Evolutionary conservation across 1,140 invertebrate species (phyloP).

Genomic region (Hydropsyche tenuis): DNA sequence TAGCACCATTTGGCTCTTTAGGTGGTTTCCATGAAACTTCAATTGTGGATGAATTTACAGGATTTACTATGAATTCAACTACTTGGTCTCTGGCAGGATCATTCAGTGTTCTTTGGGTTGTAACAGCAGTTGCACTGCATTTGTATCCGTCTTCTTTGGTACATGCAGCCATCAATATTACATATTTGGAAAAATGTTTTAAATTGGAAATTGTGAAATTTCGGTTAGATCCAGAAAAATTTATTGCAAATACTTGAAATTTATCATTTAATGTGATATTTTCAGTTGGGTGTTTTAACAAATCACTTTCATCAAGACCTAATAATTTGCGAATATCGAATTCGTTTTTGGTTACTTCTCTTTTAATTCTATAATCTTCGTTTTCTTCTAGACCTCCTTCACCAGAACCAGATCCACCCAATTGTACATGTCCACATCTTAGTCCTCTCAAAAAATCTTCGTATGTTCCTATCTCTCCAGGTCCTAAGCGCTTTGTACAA

Average conservation of each 20-base stretch:
- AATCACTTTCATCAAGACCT: background rate
- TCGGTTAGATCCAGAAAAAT: constrained; percentile 25
- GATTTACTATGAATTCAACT: constrained; percentile 49
- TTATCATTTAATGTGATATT: constrained; percentile 38
- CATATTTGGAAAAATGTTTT: constrained; percentile 60
- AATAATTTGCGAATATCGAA: constrained; percentile 30
- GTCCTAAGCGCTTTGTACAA: background rate
- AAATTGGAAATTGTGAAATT: constrained; percentile 52
- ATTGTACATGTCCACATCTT: background rate
- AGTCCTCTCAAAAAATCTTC: background rate
- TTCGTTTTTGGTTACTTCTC: background rate
- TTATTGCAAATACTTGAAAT: constrained; percentile 37
- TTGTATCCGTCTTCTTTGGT: constrained; percentile 52
- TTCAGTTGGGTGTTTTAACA: background rate
- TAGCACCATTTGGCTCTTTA: constrained; percentile 67
- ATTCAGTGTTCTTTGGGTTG: constrained; percentile 32
- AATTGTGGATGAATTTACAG: constrained; percentile 53
- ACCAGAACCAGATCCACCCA: background rate
- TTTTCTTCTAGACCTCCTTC: background rate
- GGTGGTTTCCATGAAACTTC: constrained; percentile 68
- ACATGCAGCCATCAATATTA: constrained; percentile 63
- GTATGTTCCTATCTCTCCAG: background rate
- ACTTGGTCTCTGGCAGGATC: constrained; percentile 54
- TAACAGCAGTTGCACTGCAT: constrained; percentile 38
- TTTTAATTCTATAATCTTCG: background rate